A percentile compares a stretch with the other conserved stretches of the same genome.
phyloP scores from a whole-genome alignment of 2,888 invertebrate species.

The Drosophila longiperda region DNA sequence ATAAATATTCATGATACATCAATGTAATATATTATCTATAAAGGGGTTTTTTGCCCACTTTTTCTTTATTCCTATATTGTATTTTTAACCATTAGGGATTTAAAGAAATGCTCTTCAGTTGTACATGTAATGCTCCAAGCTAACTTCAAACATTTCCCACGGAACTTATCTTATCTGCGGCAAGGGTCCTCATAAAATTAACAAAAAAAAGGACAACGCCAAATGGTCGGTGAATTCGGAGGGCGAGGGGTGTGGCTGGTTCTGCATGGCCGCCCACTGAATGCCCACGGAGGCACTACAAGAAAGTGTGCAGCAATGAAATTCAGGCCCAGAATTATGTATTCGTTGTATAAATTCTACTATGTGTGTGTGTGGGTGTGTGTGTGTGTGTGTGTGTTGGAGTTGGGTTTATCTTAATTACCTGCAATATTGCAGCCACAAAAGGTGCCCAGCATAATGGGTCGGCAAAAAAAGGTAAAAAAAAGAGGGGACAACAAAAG shows the following conservation, averaged over 20 bases:
- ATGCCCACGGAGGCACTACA: constrained; percentile 40
- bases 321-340: constrained; percentile 68
- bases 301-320: constrained; percentile 58
- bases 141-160: constrained; percentile 36
- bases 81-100: constrained; percentile 32
- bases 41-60: background rate
- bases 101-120: constrained; percentile 31
- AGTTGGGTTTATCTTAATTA: constrained; percentile 63
- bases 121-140: constrained; percentile 17
- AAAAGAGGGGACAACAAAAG: constrained; percentile 39
- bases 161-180: constrained; percentile 23
- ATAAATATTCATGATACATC: constrained; percentile 37
- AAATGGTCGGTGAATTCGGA: constrained; percentile 4
- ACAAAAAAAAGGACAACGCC: constrained; percentile 25
- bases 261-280: constrained; percentile 10
- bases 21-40: constrained; percentile 7
- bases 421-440: constrained; percentile 75
- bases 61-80: background rate
- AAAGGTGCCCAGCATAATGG: constrained; percentile 26
- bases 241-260: background rate
- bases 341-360: constrained; percentile 5
- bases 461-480: background rate
- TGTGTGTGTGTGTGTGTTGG: background rate
- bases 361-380: background rate
- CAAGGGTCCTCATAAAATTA: constrained; percentile 34